Percentiles rank a stretch among this genome's conserved stretches.
Conservation (phyloP, 2,797 vertebrate species). For the Chelidonichthys spinosus region DNA sequence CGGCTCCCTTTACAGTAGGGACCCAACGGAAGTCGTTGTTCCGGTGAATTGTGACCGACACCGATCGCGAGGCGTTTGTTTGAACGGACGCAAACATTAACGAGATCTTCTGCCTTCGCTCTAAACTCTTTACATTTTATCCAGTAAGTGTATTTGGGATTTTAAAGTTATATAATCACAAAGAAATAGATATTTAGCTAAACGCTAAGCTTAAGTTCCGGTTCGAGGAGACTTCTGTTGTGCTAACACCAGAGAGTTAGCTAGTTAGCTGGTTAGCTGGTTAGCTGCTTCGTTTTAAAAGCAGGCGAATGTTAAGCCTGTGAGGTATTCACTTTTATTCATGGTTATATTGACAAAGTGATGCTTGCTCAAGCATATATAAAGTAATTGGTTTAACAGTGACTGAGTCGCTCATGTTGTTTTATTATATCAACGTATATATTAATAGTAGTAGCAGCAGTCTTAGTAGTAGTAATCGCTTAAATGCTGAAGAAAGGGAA, state of each 20-base stretch:
- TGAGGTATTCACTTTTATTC: background rate
- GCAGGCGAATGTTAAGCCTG: background rate
- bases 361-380: fast-evolving
- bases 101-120: background rate
- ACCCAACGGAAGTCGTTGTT: slow-evolving; percentile 7
- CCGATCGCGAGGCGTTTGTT: no score
- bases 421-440: background rate
- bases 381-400: background rate
- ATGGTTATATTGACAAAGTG: background rate
- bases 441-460: background rate
- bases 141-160: slow-evolving; percentile 33
- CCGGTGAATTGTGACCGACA: fast-evolving
- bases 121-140: background rate
- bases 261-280: slow-evolving; percentile 39
- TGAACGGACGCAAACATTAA: fast-evolving
- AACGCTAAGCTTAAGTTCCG: no score
- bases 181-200: fast-evolving
- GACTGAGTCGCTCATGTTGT: background rate
- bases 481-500: no score
- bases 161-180: fast-evolving
- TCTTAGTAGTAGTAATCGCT: background rate
- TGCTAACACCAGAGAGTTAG: slow-evolving; percentile 1
- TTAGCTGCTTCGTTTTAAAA: background rate
- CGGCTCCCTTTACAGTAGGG: slow-evolving; percentile 14
- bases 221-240: background rate